Base-by-base conservation (phyloP, 1,140 invertebrate genomes). In the Tyrophagus putrescentiae region DNA sequence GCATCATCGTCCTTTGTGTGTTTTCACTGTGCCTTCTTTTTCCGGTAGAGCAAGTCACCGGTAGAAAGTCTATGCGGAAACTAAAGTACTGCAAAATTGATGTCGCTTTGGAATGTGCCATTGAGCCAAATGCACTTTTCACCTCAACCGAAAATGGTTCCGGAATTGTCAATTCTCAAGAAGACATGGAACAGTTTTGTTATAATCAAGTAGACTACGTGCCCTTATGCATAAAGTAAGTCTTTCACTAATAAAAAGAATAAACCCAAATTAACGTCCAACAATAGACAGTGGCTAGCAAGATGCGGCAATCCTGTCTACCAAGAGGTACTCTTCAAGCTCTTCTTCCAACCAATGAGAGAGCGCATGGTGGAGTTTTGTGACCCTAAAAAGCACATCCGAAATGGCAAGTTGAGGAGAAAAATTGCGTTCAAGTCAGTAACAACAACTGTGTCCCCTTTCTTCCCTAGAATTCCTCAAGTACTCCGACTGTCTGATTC, bases 161-260 rank as follows among this genome's bases (percentile, higher is more conserved):
- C 1, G 52, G 52, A 32, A 54, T 54, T 21, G 13, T 27, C 9
- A 54, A 27, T 1, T 34, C n/a, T 54, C 1, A 3, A 3, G 27
- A 31, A 1, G 52, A 54, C 11, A 27, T 54, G 13, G 52, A 54
- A 54, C 52, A 54, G 27, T 54, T 54, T 25, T 54, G 52, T 54
- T 54, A 34, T 31, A 54, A 54, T 54, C 52, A 54, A 54, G 13
- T 27, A 13, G 52, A 54, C 27, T 54, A 54, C 39, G 9, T 13
- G 21, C 52, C 52, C n/a, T 11, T 27, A 23, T 54, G 52, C 39
- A 11, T 16, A 28, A 13, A 27, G 13, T n/a, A n/a, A n/a, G n/a
- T n/a, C n/a, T n/a, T n/a, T n/a, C n/a, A n/a, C n/a, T n/a, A n/a
- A n/a, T n/a, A n/a, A n/a, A n/a, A n/a, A n/a, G n/a, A n/a, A 29